Base-by-base conservation (phyloP, 2,113 vertebrate species). In the Gymnogyps californianus region DNA sequence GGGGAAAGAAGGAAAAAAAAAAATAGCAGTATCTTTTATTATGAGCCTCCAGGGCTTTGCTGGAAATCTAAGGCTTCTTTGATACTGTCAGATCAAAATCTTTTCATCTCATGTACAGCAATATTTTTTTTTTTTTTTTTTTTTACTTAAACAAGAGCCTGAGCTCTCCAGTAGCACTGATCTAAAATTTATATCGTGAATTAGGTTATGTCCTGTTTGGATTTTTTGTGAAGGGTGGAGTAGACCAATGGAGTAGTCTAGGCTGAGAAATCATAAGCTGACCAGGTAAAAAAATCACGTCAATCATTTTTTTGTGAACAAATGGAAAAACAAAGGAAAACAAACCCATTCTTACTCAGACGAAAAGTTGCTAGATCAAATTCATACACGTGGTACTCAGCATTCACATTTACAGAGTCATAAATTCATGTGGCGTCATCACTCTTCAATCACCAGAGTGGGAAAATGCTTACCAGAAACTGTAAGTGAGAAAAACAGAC, bases 11-110 rank as follows among this genome's bases (percentile, higher is more conserved):
- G 38, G 38, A 28, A 6, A 10, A 59, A 31, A 46, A 32, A 84
- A 47, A 69, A 54, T 12, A 3, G 0, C 16, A 51, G 3, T 36
- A n/a, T 80, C 12, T 75, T 96, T 95, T 83, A 78, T 81, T 94
- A 59, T 54, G n/a, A 89, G 7, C 38, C 71, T 78, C 59, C 13
- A 69, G 76, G 34, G 79, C 36, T 88, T 78, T 93, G 21, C 42
- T 95, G 51, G 44, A 94, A 94, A 92, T 84, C 40, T 82, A 78
- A 94, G 40, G 5, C 52, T 89, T 82, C 92, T 92, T 93, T 95
- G 85, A 89, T 87, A 95, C 12, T 58, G 26, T 89, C 40, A 79
- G 57, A 94, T 76, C 61, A 93, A 97, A 96, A 95, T 75, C 47
- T 94, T 96, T 94, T 94, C 36, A 94, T 93, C 64, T 92, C 40